Conservation (phyloP, 2,113 vertebrate genomes). For the Crypturellus undulatus region DNA sequence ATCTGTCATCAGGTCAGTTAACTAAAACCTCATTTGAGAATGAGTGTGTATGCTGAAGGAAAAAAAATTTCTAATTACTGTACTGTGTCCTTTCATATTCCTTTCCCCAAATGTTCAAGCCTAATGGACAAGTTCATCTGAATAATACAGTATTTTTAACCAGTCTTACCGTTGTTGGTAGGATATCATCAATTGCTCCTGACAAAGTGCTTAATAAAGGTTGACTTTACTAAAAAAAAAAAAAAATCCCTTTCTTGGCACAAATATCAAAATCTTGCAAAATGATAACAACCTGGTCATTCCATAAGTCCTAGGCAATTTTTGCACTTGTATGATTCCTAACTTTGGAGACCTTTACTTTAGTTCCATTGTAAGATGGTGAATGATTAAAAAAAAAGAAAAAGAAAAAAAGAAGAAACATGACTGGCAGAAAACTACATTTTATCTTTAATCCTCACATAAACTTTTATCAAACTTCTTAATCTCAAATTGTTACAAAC, state of each 20-base stretch:
- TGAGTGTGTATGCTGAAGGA: not conserved
- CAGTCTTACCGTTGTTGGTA: not conserved
- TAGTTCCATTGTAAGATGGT: not conserved
- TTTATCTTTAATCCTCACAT: conserved; percentile 31
- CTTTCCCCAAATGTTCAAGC: not conserved
- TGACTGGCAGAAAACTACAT: not conserved
- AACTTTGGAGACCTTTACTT: not conserved
- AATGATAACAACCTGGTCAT: not conserved
- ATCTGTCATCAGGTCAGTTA: not conserved
- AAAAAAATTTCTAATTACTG: not conserved
- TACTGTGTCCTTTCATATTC: not conserved
- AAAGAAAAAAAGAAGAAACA: not conserved
- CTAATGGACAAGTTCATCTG: not conserved
- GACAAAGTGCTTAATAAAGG: not conserved
- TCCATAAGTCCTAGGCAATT: conserved; percentile 13
- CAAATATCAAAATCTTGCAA: not conserved
- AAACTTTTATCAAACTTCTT: conserved; percentile 11
- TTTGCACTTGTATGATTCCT: conserved; percentile 14
- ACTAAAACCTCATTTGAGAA: not conserved
- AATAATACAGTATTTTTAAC: not conserved
- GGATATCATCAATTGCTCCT: not conserved
- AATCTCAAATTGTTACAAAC: conserved; percentile 23
- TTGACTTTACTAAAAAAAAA: not conserved
- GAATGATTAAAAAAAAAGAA: conserved; percentile 5
- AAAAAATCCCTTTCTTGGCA: not conserved